Conservation (phyloP, 2,113 vertebrate species). For the Nesoenas mayeri region DNA sequence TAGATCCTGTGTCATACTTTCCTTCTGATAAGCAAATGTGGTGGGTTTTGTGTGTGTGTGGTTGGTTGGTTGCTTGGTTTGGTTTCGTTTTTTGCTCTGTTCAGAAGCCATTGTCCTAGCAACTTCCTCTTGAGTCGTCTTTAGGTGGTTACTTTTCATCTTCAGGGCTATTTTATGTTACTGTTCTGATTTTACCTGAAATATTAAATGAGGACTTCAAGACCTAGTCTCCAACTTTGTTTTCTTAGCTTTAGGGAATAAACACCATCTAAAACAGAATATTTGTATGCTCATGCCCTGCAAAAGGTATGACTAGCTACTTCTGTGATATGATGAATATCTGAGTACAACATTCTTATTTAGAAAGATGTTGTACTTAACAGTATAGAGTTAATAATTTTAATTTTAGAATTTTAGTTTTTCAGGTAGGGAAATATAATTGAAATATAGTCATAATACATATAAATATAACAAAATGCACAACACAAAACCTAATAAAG, state of each 20-base stretch:
- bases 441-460: not conserved
- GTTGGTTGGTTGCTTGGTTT: not conserved
- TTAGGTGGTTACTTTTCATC: not conserved
- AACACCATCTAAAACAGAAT: not conserved
- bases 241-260: not conserved
- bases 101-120: slow-evolving; percentile 31
- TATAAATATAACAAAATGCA: not conserved
- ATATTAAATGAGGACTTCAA: not conserved
- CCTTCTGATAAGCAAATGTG: not conserved
- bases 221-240: not conserved
- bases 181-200: not conserved
- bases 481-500: not conserved
- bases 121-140: not conserved
- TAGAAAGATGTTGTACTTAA: not conserved
- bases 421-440: not conserved
- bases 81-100: not conserved
- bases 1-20: not conserved
- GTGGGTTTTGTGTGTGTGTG: not conserved
- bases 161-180: not conserved
- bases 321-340: not conserved
- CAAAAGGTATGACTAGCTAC: not conserved
- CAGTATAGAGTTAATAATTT: not conserved
- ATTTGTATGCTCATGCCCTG: not conserved
- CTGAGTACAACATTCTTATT: not conserved
- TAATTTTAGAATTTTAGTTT: not conserved